Evolutionary conservation across 2,797 vertebrate species (phyloP).

Genomic region (Galagoides demidoff): DNA sequence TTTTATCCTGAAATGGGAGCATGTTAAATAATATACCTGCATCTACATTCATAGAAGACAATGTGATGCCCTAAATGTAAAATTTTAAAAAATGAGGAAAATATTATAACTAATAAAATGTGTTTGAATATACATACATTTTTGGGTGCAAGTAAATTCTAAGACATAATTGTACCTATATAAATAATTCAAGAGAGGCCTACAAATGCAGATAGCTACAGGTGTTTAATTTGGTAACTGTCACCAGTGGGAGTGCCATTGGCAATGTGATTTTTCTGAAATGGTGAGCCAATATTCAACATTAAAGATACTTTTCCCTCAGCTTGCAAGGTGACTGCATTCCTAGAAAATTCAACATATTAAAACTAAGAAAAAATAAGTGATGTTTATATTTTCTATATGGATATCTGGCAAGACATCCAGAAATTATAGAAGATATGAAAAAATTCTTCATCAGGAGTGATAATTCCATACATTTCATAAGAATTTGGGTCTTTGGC

Average conservation of each 20-base stretch:
- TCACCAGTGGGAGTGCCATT: neutral
- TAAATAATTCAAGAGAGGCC: neutral
- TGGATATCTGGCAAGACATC: neutral
- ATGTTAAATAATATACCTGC: neutral
- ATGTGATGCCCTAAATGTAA: neutral
- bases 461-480: neutral
- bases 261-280: neutral
- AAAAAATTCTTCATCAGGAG: neutral
- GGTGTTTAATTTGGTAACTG: neutral
- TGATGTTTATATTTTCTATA: neutral
- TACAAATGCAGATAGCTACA: neutral
- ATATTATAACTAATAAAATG: neutral
- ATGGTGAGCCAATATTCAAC: neutral
- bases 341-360: slow-evolving; percentile 25
- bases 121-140: neutral
- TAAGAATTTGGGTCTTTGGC: neutral
- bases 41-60: neutral
- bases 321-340: neutral
- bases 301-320: neutral
- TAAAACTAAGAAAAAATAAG: slow-evolving; percentile 24
- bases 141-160: neutral
- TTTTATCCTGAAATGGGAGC: slow-evolving; percentile 19
- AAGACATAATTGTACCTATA: neutral
- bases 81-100: neutral
- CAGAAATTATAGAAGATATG: neutral